phyloP scores from a whole-genome alignment of 2,113 vertebrate species.

The Bos indicus region DNA sequence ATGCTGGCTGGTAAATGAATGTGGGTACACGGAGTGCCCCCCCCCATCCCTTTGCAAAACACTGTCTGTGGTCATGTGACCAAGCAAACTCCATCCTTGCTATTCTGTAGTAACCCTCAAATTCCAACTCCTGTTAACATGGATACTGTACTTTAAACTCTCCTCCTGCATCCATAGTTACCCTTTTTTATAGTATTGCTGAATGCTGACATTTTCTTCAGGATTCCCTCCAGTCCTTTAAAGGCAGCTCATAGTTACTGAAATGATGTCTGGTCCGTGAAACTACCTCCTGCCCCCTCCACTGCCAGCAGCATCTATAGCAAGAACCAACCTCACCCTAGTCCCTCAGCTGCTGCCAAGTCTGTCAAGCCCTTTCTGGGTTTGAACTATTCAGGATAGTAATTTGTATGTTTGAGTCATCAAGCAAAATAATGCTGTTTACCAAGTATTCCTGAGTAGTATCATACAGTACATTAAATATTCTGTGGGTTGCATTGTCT shows the following conservation, averaged over 20 bases:
- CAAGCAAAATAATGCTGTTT: background rate
- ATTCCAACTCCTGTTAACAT: background rate
- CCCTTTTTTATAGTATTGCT: background rate
- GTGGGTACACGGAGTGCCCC: background rate
- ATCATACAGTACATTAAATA: background rate
- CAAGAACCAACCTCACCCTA: background rate
- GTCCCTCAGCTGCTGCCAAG: background rate
- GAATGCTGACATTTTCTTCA: background rate
- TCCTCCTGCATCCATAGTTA: background rate
- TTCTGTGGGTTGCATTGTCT: background rate
- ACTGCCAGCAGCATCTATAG: background rate
- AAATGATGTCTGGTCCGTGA: background rate
- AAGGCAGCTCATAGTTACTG: background rate
- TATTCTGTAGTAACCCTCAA: background rate
- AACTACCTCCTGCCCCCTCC: background rate
- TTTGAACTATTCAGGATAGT: background rate
- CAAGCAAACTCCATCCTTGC: background rate
- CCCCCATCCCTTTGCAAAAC: background rate
- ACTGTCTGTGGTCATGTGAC: background rate
- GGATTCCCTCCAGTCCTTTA: background rate
- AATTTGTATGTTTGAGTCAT: background rate
- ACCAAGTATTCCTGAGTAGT: background rate
- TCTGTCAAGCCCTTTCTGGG: fast-evolving
- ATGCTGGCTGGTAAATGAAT: background rate
- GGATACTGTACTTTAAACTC: background rate